Base-by-base conservation (phyloP, 2,888 invertebrate genomes). In the Synergus gifuensis region DNA sequence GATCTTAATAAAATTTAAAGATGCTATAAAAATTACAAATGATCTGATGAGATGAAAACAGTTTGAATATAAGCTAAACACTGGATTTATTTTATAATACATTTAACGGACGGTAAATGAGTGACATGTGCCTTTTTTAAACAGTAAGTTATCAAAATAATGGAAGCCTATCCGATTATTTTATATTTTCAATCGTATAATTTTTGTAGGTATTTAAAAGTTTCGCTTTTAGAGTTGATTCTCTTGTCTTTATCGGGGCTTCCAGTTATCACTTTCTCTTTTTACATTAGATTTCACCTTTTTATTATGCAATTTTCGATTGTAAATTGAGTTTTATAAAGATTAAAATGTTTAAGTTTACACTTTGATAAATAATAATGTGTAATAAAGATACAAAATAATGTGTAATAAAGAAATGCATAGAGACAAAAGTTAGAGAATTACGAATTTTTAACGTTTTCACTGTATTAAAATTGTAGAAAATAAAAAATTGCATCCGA, bases 91-190 rank as follows among this genome's bases (percentile, higher is more conserved):
- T 60, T 12, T 22, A 28, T 62, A 62, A 62, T 62, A 62, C 5
- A 28, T 62, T 62, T 28, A 28, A 28, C 18, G 62, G 62, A 28
- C 62, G 62, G 62, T 62, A 62, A 62, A 62, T 62, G 22, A 62
- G 18, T 62, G 28, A 62, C 28, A 62, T 14, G 11, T 62, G 18
- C 2, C 14, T 62, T 22, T 58, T 16, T 62, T 28, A 22, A 62
- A 62, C 12, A 28, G 12, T 62, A 28, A 62, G 22, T 0, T 60
- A 12, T 28, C 2, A 22, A 22, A n/a, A 18, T 9, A 54, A 28
- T 28, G 4, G 22, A 60, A 4, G 8, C 22, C 12, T 60, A 14
- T 60, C 22, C 18, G 54, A 22, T 14, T 60, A 60, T 60, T 12
- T 28, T 28, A 62, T 14, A 62, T 22, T 28, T 28, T 28, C 0